Base-by-base conservation (phyloP, 35 echinoderm and acorn worm genomes). In the Apostichopus japonicus region DNA sequence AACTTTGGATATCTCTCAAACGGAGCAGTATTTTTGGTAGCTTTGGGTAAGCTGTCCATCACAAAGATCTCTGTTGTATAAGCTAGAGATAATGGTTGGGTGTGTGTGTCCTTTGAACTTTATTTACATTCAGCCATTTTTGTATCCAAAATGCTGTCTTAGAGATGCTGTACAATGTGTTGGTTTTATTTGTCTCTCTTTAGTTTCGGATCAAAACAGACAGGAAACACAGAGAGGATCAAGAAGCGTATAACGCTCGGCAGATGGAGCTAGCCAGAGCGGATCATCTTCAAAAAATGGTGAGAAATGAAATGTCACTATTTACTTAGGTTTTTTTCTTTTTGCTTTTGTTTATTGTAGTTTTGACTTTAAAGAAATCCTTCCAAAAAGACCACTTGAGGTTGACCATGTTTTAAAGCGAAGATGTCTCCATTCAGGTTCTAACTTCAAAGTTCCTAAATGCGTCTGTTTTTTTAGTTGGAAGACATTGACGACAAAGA, bases 401-500 rank as follows among this genome's bases (percentile, higher is more conserved):
- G 33, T 44, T 44, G 33, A 44, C 33, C 33, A 44, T 44, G 33
- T 44, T 44, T 44, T 3, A 44, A 44, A 44, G 33, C 2, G 0
- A 13, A 77, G 1, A 16, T 77, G 24, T 16, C 53, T 54, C 53
- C 8, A 83, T 16, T 83, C 33, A 22, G 16, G 19, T 27, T 23
- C 16, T 21, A 24, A 51, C 53, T 22, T 27, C 6, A 16, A 1
- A 8, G 17, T 17, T 1, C 6, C 53, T 7, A 54, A 8, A 11
- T 54, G 53, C 79, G 6, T 83, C 53, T 33, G n/a, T 23, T 27
- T 83, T 27, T 72, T 17, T 55, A 99, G 97, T 90, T 99, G 82
- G 92, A 96, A 56, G 95, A 96, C 16, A 93, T 96, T 54, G 95
- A 96, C 24, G 95, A 95, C 80, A 99, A 98, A 81, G 97, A 96